phyloP scores from a whole-genome alignment of 2,113 vertebrate species.

The Limnothrissa miodon region DNA sequence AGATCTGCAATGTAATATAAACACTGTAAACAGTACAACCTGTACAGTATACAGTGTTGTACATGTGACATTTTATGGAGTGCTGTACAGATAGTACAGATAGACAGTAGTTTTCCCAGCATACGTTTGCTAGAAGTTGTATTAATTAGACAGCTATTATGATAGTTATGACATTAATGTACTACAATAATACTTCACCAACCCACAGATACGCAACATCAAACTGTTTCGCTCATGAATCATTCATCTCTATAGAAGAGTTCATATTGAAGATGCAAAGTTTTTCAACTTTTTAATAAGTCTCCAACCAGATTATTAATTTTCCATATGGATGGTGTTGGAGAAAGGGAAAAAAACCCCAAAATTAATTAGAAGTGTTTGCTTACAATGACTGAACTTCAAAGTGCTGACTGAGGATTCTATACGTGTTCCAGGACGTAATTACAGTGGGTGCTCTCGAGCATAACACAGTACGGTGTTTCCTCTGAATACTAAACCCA shows the following conservation, averaged over 20 bases:
- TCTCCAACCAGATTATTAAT: background rate
- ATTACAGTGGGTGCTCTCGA: background rate
- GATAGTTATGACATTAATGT: background rate
- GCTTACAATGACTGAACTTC: conserved; percentile 11
- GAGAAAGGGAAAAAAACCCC: background rate
- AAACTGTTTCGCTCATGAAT: background rate
- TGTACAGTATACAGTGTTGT: background rate
- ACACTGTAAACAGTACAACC: background rate
- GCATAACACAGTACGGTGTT: background rate
- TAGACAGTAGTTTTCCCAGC: background rate
- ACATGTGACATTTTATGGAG: background rate
- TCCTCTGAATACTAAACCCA: background rate
- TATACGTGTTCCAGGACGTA: background rate
- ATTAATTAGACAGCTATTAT: background rate
- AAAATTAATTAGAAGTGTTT: conserved; percentile 9
- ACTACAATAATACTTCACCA: background rate
- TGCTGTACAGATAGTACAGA: too few relatives aligned
- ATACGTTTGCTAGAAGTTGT: background rate
- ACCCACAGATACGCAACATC: background rate
- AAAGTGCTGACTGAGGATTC: conserved; percentile 9
- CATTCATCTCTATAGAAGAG: background rate
- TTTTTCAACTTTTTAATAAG: conserved; percentile 8
- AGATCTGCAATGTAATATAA: background rate
- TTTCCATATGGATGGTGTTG: background rate
- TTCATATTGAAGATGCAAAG: background rate